phyloP scores from a whole-genome alignment of 1,140 invertebrate genomes.

The Penaeus japonicus region DNA sequence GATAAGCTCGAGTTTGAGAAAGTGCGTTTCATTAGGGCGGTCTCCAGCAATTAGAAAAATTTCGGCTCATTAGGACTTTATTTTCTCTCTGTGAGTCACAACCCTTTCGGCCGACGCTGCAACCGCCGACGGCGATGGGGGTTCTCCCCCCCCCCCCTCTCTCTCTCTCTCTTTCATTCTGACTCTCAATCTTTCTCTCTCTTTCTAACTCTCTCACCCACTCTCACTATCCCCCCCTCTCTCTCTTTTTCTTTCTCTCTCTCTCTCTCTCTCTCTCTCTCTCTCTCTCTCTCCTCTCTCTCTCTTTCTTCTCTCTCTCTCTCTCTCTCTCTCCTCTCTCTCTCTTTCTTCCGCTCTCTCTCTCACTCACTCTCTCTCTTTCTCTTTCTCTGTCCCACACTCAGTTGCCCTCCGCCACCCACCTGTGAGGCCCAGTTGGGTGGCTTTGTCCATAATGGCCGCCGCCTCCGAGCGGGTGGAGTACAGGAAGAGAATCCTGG shows the following conservation, averaged over 20 bases:
- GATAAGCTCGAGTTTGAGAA: no score
- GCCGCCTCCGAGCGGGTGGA: constrained; percentile 76
- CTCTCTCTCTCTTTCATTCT: neutral
- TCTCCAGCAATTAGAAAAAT: no score
- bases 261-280: neutral
- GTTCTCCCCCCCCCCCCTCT: neutral
- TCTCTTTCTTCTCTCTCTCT: neutral
- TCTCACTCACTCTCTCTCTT: neutral
- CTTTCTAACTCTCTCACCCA: neutral
- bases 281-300: neutral
- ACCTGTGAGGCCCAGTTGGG: constrained; percentile 85
- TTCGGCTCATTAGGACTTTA: no score
- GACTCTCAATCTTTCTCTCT: neutral
- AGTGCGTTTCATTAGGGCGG: no score
- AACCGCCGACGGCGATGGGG: no score
- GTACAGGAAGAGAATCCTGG: constrained; percentile 93
- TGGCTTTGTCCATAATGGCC: constrained; percentile 81
- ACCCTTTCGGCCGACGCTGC: no score
- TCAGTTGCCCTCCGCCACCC: no score
- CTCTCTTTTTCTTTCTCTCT: neutral
- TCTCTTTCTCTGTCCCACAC: neutral
- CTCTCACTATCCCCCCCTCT: neutral
- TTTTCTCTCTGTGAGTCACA: no score
- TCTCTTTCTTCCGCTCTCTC: neutral
- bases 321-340: neutral